These are phyloP conservation scores for Melanostigma gelatinosum DNA, from an alignment of 2,113 vertebrate genomes.

Conservation along the genomic window DNA sequence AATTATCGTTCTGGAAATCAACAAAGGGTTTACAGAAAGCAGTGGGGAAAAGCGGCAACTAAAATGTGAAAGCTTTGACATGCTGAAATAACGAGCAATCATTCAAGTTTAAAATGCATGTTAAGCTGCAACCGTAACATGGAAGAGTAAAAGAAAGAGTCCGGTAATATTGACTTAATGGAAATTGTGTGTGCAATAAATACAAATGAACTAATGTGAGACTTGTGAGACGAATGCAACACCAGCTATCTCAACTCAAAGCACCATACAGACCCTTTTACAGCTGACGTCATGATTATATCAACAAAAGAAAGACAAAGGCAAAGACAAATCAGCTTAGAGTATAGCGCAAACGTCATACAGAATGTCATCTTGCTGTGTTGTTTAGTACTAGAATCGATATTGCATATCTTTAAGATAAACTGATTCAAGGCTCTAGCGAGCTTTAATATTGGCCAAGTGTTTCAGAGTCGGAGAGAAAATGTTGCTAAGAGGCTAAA, in stretches of 20 bases:
- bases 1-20: constrained; percentile 26
- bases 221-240: background rate
- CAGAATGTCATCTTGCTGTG: background rate
- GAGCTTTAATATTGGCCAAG: too few species aligned
- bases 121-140: background rate
- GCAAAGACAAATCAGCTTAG: background rate
- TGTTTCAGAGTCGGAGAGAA: too few species aligned
- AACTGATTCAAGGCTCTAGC: too few species aligned
- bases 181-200: background rate
- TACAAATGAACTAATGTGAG: constrained; percentile 5
- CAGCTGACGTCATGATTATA: background rate
- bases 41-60: constrained; percentile 3
- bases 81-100: background rate
- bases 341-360: background rate
- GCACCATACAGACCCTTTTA: background rate
- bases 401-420: too few species aligned
- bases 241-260: constrained; percentile 12
- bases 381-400: background rate
- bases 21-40: constrained; percentile 17
- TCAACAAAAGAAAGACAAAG: background rate
- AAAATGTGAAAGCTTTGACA: background rate
- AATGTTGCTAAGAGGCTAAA: too few species aligned
- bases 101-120: background rate
- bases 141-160: background rate
- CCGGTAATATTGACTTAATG: background rate